phyloP scores from a whole-genome alignment of 2,888 invertebrate genomes.

The Thera obeliscata region DNA sequence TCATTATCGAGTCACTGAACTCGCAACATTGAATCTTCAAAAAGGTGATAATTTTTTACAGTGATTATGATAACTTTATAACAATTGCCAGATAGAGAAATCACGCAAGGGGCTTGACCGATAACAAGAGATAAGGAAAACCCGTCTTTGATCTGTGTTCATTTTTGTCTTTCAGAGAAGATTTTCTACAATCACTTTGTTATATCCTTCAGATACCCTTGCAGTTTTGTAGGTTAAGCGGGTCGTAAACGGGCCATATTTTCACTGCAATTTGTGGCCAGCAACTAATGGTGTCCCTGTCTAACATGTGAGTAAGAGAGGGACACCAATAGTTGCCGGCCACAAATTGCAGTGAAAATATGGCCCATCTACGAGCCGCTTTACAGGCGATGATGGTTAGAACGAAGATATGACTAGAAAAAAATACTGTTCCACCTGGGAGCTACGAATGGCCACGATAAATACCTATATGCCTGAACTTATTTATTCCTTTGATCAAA shows the following conservation, averaged over 20 bases:
- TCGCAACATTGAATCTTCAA: constrained; percentile 6
- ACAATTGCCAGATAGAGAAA: constrained; percentile 26
- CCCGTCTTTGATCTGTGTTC: background rate
- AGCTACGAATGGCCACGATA: too few relatives aligned
- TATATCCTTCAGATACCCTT: background rate
- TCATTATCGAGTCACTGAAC: constrained; percentile 15
- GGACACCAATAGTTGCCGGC: too few relatives aligned
- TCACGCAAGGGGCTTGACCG: constrained; percentile 39
- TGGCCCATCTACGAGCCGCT: too few relatives aligned
- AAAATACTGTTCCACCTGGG: too few relatives aligned
- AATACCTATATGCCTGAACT: too few relatives aligned
- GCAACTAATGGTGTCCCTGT: too few relatives aligned
- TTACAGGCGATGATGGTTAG: too few relatives aligned
- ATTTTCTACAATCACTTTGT: background rate
- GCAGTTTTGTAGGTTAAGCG: background rate
- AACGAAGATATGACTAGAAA: too few relatives aligned
- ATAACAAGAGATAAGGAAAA: constrained; percentile 40
- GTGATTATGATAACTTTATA: constrained; percentile 27
- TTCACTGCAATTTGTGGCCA: too few relatives aligned
- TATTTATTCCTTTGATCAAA: too few relatives aligned
- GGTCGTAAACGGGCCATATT: background rate
- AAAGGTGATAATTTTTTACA: constrained; percentile 14
- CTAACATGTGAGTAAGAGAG: too few relatives aligned
- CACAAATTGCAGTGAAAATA: too few relatives aligned
- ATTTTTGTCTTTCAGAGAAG: background rate